Base-by-base conservation (phyloP, 2,797 vertebrate species). In the Chrosomus eos region DNA sequence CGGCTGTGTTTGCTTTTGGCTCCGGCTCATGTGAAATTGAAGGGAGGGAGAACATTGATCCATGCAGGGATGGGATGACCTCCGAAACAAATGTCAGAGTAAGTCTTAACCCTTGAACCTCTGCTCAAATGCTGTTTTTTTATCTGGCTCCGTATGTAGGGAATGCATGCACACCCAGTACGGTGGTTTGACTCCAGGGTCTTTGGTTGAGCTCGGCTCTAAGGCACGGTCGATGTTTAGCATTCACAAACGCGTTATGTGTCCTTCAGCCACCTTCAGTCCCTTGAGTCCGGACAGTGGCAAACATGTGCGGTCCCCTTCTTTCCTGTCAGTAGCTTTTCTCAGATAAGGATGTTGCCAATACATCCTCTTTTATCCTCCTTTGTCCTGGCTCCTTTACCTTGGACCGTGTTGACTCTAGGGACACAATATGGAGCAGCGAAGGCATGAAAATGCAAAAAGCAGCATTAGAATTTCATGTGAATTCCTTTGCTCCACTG, bases 21-120 rank as follows among this genome's bases (percentile, higher is more conserved):
- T 91, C 90, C 79, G 82, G 77, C 91, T 94, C 89, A 90, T 93
- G 91, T 91, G 92, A 93, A 93, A 93, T 92, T 91, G 92, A 94
- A 93, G 91, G 73, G 87, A 86, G 84, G 16, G 89, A 83, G 81
- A 90, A 93, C 92, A 91, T 90, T 92, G 93, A 94, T 94, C 91
- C 90, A 33, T 92, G 91, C 85, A 87, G 88, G 92, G 92, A 92
- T 91, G 90, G 90, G 88, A 90, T 91, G 88, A 91, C 90, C 90
- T 86, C 90, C 76, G 86, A 89, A 91, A 94, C 87, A 92, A 94
- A 94, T 93, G 92, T 93, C 91, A 92, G 87, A 93, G 88, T 92
- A 77, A 82, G 91, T 91, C 87, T 89, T 87, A 84, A 92, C 91
- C 84, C 45, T 83, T 87, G 64, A 58, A 88, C 80, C 73, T 85